A percentile compares a stretch with the other conserved stretches of the same genome.
Conservation (phyloP, 2,113 vertebrate species). For the Smithornis capensis region DNA sequence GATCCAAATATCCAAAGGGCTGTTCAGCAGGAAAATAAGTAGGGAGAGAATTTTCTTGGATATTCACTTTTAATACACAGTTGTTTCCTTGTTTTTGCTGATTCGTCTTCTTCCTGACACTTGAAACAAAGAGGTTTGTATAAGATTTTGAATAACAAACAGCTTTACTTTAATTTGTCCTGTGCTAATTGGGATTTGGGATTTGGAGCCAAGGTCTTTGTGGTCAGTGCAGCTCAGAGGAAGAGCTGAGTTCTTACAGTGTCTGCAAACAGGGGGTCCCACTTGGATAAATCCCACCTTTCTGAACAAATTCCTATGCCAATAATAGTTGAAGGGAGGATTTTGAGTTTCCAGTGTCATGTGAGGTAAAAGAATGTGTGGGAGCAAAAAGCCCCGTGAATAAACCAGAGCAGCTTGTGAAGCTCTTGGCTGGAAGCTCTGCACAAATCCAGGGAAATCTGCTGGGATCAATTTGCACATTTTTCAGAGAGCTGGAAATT, state of each 20-base stretch:
- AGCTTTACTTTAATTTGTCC: neutral
- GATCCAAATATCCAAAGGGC: neutral
- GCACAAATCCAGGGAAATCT: neutral
- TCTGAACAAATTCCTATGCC: neutral
- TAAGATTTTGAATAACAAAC: neutral
- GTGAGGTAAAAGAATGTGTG: neutral
- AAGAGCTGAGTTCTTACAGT: neutral
- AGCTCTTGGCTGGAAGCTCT: neutral
- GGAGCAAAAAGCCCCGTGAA: neutral
- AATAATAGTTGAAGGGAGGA: neutral
- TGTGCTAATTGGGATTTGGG: neutral
- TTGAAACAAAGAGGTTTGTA: neutral
- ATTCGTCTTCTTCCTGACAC: neutral
- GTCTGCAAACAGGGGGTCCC: neutral
- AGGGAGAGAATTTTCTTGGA: neutral
- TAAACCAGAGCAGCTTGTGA: neutral
- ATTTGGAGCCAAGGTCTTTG: neutral
- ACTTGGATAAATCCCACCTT: neutral
- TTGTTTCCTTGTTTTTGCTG: neutral
- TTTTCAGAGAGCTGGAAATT: neutral
- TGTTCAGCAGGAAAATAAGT: fast-evolving
- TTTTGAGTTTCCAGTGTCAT: neutral
- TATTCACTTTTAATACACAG: neutral
- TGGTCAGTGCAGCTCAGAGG: neutral
- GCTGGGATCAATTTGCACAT: neutral